phyloP scores from a whole-genome alignment of 2,888 invertebrate genomes.

The Himalopsyche kuldschensis region DNA sequence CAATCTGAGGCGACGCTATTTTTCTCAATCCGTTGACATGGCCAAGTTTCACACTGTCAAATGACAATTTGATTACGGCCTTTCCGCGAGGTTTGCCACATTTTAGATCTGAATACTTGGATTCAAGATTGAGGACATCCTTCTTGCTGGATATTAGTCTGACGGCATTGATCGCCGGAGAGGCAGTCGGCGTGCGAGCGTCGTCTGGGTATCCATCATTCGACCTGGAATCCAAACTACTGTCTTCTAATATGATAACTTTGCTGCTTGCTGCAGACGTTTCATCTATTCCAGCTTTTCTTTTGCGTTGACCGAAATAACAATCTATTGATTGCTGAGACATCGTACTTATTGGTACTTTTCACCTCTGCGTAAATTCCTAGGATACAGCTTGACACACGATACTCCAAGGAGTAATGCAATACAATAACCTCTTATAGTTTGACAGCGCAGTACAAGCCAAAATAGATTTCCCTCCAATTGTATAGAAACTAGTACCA shows the following conservation, averaged over 20 bases:
- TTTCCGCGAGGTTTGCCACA: constrained; percentile 43
- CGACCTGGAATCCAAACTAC: not conserved
- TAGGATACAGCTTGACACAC: not conserved
- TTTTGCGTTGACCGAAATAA: constrained; percentile 73
- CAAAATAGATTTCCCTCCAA: constrained; percentile 26
- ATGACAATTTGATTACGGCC: constrained; percentile 35
- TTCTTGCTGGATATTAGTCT: constrained; percentile 33
- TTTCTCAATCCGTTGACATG: constrained; percentile 32
- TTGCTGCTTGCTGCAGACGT: constrained; percentile 59
- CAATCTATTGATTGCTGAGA: constrained; percentile 76
- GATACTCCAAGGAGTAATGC: not conserved
- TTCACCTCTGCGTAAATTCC: not conserved
- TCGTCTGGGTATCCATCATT: not conserved
- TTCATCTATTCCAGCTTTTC: constrained; percentile 69
- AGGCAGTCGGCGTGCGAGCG: constrained; percentile 14
- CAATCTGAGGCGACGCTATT: constrained; percentile 41
- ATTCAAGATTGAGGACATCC: constrained; percentile 38
- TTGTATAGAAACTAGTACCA: not conserved
- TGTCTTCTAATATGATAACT: constrained; percentile 49
- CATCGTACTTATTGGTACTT: constrained; percentile 56
- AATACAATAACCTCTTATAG: not conserved
- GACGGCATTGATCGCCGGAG: constrained; percentile 10
- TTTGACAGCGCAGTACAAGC: not conserved
- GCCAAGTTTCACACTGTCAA: constrained; percentile 22
- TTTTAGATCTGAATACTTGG: constrained; percentile 46